Evolutionary conservation across 1,140 invertebrate species (phyloP).

Genomic region (Wasmannia auropunctata): DNA sequence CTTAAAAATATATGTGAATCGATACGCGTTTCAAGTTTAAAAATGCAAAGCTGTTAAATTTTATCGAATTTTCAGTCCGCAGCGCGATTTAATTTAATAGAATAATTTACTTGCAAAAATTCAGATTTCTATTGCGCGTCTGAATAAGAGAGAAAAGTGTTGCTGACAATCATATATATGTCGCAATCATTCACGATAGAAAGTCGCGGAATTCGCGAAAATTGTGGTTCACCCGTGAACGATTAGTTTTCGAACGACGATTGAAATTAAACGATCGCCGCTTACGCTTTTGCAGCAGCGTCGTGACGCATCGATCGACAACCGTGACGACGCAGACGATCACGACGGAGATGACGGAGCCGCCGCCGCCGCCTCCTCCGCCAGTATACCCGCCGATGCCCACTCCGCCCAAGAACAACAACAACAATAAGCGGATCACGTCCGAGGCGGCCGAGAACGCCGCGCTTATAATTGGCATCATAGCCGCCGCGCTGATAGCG

Average conservation of each 20-base stretch:
- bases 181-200: not conserved
- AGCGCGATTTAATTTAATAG: not conserved
- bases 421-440: conserved; percentile 87
- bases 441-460: conserved; percentile 91
- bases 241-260: not conserved
- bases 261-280: not conserved
- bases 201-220: not conserved
- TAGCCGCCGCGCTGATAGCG: conserved; percentile 95
- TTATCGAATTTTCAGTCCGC: not conserved
- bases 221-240: not conserved
- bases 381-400: conserved; percentile 77
- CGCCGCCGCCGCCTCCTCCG: conserved; percentile 82
- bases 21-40: not conserved
- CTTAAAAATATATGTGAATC: not conserved
- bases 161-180: not conserved
- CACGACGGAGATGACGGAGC: conserved; percentile 81
- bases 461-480: conserved; percentile 94
- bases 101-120: not conserved
- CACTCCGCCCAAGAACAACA: conserved; percentile 80
- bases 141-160: not conserved
- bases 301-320: conserved; percentile 74
- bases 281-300: conserved; percentile 67
- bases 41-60: not conserved
- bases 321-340: conserved; percentile 79
- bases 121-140: not conserved